Evolutionary conservation across 2,888 invertebrate species (phyloP).

Genomic region (Alviniconcha strummeri): DNA sequence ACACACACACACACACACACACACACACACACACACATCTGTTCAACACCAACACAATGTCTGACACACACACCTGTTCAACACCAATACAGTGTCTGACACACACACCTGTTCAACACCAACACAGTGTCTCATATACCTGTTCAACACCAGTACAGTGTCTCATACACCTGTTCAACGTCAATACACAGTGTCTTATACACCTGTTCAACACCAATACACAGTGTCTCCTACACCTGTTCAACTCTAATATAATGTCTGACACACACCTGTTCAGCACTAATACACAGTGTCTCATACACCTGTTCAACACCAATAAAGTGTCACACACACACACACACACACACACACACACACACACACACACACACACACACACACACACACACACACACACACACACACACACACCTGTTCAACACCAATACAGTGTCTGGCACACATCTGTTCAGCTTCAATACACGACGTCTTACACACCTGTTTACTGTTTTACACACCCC

Average conservation of each 20-base stretch:
- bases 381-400: neutral
- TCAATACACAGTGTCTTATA: neutral
- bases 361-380: neutral
- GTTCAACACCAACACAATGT: neutral
- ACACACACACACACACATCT: neutral
- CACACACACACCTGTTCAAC: constrained; percentile 1
- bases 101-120: neutral
- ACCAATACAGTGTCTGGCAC: neutral
- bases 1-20: constrained; percentile 1
- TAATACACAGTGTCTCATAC: neutral
- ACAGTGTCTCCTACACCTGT: neutral
- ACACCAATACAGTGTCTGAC: neutral
- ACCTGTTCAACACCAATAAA: neutral
- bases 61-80: neutral
- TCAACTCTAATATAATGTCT: neutral
- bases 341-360: neutral
- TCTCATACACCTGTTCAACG: neutral
- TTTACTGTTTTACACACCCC: too few species aligned
- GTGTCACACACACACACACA: neutral
- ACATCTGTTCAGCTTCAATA: too few species aligned
- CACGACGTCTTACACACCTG: too few species aligned
- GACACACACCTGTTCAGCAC: constrained; percentile 27
- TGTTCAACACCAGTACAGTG: neutral
- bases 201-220: neutral
- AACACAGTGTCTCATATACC: constrained; percentile 18